phyloP scores from a whole-genome alignment of 1,140 invertebrate genomes.

The Oedothorax gibbosus region DNA sequence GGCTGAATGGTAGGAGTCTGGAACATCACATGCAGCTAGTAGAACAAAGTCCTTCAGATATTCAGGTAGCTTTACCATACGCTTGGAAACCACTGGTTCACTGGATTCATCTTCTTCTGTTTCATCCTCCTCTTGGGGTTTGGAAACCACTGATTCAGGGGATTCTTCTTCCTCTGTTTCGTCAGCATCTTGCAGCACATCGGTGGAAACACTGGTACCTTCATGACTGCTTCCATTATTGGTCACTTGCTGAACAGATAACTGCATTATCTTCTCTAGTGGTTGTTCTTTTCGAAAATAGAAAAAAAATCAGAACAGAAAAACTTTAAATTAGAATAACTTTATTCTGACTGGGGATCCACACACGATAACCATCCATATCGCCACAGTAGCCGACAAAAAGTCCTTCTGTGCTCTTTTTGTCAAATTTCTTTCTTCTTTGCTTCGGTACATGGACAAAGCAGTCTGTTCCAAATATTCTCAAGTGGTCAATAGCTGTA shows the following conservation, averaged over 20 bases:
- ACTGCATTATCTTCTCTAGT: background rate
- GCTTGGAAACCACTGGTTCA: background rate
- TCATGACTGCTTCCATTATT: no score
- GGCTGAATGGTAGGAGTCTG: background rate
- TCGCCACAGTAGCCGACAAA: background rate
- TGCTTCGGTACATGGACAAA: background rate
- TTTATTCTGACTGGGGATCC: background rate
- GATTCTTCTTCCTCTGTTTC: background rate
- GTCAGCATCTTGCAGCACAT: background rate
- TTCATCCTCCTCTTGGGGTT: background rate
- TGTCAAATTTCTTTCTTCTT: background rate
- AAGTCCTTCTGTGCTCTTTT: background rate
- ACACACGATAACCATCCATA: background rate
- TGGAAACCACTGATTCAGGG: background rate
- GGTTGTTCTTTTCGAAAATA: background rate
- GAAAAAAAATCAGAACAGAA: no score
- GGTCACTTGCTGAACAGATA: no score
- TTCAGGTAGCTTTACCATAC: background rate
- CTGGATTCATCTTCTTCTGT: background rate
- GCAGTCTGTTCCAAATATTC: background rate
- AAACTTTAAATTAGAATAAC: no score
- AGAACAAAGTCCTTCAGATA: background rate
- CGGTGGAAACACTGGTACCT: background rate
- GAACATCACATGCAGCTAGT: background rate
- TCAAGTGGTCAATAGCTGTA: background rate